Evolutionary conservation across 2,113 vertebrate species (phyloP), one percentile per base, ranked within the genome.

Genomic region (Bubo blakistoni): DNA sequence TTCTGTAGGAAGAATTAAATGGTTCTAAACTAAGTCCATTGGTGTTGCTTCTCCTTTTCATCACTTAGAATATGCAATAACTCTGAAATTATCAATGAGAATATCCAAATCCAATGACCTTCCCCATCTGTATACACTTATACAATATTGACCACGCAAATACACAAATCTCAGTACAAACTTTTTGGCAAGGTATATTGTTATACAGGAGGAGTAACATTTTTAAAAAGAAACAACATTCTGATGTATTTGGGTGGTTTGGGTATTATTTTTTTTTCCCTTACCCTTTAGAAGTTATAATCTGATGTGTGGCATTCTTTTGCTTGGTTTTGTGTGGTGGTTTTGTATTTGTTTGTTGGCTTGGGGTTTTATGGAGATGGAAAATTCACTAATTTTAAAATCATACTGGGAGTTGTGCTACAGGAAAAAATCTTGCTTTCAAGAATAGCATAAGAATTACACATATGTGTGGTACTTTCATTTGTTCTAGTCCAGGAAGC

Each of bases 51-150:
- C 26, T 82, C 8, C 16, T 88, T 40, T 40, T 93, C 15, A 40
- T 36, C 7, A 2, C 52, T 61, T 10, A 15, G 7, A 44, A 36
- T 27, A 40, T 44, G 7, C 6, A 21, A 30, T 54, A 74, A 71
- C 8, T 62, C 46, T 44, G 51, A 58, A 91, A 46, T 6, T 15
- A 9, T 63, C 0, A 2, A 3, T 77, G 49, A 46, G n/a, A 77
- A 16, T 69, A 55, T 69, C 38, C 58, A 59, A 36, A 81, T 73
- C 12, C 20, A 42, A 2, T 38, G 1, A 65, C 21, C 24, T 76
- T 49, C 10, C 26, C 5, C 1, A 10, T 82, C n/a, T 15, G 1
- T 62, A 11, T 16, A 7, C 3, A 0, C 10, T 12, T 66, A 20
- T 76, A 15, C 30, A 46, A 2, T 29, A 63, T 21, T 55, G 30